These are phyloP conservation scores for Chironomus tepperi DNA, from an alignment of 1,140 invertebrate species.

Conservation along the genomic window DNA sequence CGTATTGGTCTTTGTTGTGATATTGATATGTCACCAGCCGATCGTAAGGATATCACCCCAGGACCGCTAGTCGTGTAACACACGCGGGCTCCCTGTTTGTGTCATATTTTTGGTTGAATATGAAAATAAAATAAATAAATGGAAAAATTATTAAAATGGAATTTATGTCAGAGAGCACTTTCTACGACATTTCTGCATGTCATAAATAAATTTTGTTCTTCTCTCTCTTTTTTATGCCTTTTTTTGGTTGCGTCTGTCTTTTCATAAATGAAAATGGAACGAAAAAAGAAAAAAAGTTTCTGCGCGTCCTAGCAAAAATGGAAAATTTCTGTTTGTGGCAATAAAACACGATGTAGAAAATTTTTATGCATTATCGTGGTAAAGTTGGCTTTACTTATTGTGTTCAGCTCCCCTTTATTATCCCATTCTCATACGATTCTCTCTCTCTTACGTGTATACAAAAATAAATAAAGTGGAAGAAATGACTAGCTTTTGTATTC, in stretches of 20 bases:
- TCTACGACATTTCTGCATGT: constrained; percentile 21
- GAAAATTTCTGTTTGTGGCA: background rate
- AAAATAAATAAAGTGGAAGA: too few species aligned
- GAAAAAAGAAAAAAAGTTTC: background rate
- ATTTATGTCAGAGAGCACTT: constrained; percentile 18
- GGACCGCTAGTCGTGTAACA: constrained; percentile 72
- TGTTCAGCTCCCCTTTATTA: too few species aligned
- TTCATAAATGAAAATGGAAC: background rate
- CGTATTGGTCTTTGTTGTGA: constrained; percentile 58
- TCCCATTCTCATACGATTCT: too few species aligned
- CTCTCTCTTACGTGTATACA: too few species aligned
- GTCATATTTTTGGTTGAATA: background rate
- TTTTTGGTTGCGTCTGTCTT: background rate
- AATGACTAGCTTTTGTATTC: too few species aligned
- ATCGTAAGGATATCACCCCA: constrained; percentile 73
- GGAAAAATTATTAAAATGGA: constrained; percentile 2
- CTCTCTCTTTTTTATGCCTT: constrained; percentile 21
- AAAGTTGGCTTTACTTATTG: too few species aligned
- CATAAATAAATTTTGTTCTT: constrained; percentile 26
- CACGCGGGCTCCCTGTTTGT: constrained; percentile 49
- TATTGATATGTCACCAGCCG: constrained; percentile 76
- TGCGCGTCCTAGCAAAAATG: too few species aligned
- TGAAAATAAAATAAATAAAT: constrained; percentile 26
- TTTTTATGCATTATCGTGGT: background rate
- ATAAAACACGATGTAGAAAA: background rate